Conservation (phyloP, 2,113 vertebrate species). For the Miniopterus natalensis region DNA sequence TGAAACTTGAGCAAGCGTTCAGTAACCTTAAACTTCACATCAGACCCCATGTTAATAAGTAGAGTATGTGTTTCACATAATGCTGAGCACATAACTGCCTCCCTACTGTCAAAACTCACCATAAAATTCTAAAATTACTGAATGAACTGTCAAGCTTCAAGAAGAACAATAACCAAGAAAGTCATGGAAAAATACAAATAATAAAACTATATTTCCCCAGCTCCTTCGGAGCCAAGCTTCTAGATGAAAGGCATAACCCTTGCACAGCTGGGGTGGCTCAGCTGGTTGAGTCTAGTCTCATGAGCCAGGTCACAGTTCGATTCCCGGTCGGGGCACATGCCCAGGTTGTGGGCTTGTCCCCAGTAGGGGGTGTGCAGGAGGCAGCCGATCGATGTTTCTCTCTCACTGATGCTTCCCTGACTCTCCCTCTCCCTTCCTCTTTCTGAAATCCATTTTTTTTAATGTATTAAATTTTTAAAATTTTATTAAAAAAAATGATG, state of each 20-base stretch:
- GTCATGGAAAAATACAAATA: background rate
- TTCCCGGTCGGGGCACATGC: too few relatives aligned
- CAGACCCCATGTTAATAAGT: background rate
- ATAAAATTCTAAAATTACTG: background rate
- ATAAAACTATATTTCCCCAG: background rate
- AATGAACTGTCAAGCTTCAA: background rate
- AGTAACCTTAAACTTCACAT: background rate
- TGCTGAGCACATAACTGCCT: background rate
- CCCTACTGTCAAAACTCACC: background rate
- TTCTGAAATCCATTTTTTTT: too few relatives aligned
- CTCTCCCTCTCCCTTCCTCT: too few relatives aligned
- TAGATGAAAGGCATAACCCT: background rate
- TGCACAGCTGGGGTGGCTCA: too few relatives aligned
- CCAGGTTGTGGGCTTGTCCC: too few relatives aligned
- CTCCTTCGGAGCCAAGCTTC: background rate
- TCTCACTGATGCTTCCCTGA: too few relatives aligned
- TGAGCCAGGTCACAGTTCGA: too few relatives aligned
- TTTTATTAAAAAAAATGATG: too few relatives aligned
- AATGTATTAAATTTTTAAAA: too few relatives aligned
- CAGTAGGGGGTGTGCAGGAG: too few relatives aligned
- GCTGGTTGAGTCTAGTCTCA: too few relatives aligned
- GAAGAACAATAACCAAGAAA: constrained; percentile 23
- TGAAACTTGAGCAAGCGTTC: background rate
- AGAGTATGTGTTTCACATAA: background rate
- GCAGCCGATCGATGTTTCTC: too few relatives aligned